Percentiles rank a stretch among this genome's conserved stretches.
phyloP scores from a whole-genome alignment of 2,797 vertebrate species.

The Micrastur ruficollis region DNA sequence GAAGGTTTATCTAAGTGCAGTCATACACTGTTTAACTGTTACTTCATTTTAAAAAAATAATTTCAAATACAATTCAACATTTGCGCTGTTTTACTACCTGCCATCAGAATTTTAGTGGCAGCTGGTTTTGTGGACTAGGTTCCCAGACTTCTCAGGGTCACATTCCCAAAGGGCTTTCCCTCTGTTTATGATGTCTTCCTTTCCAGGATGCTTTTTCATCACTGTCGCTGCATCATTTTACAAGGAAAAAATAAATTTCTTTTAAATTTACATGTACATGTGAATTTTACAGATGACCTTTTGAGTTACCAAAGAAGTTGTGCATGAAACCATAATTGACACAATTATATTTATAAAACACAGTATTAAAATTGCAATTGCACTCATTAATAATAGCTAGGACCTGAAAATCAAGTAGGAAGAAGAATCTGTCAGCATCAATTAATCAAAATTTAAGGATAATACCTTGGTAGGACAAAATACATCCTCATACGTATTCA shows the following conservation, averaged over 20 bases:
- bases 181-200: not conserved
- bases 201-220: not conserved
- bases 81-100: not conserved
- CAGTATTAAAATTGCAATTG: not conserved
- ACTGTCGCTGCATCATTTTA: not conserved
- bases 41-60: not conserved
- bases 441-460: not conserved
- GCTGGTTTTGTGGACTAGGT: not conserved
- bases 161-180: not conserved
- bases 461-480: not conserved
- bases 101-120: not conserved
- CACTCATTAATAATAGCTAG: not conserved
- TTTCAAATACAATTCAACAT: not conserved
- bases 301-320: not conserved
- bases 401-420: not conserved
- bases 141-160: not conserved
- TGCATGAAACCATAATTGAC: not conserved
- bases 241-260: not conserved
- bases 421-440: not conserved
- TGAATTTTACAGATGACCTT: not conserved
- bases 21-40: not conserved
- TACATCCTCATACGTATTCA: not conserved
- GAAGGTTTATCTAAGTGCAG: not conserved
- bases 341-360: not conserved
- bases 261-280: not conserved